Evolutionary conservation across 2,888 invertebrate species (phyloP).

Genomic region (Labia minor): DNA sequence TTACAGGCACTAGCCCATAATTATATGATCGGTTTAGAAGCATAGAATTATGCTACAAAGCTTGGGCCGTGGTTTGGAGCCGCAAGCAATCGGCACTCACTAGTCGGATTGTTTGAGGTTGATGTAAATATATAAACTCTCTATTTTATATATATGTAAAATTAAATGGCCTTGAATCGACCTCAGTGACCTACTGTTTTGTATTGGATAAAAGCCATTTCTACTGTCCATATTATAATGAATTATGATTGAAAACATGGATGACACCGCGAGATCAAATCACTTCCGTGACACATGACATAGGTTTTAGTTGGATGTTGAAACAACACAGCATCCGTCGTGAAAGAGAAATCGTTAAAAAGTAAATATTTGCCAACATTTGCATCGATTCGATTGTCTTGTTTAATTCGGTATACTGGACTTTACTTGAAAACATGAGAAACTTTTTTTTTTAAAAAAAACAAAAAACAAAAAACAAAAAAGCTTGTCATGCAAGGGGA

Average conservation of each 20-base stretch:
- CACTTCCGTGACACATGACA: slow-evolving; percentile 13
- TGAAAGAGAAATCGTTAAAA: slow-evolving; percentile 2
- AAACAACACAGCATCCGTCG: slow-evolving; percentile 7
- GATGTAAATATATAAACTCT: not conserved
- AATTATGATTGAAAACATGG: slow-evolving; percentile 2
- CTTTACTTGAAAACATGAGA: not conserved
- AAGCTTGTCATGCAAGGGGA: not conserved
- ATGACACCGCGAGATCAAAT: not conserved
- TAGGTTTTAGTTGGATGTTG: slow-evolving; percentile 3
- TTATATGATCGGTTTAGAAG: slow-evolving; percentile 13
- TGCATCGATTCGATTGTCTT: slow-evolving; percentile 8
- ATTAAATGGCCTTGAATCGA: slow-evolving; percentile 5
- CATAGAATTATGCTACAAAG: slow-evolving; percentile 1
- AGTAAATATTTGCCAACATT: not conserved
- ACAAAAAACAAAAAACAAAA: not conserved
- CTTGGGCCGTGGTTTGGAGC: slow-evolving; percentile 13
- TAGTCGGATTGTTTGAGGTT: slow-evolving; percentile 1
- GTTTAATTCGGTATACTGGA: slow-evolving; percentile 1
- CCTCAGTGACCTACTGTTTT: not conserved
- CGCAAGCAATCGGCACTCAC: not conserved
- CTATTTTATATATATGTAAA: not conserved
- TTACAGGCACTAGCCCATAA: slow-evolving; percentile 13
- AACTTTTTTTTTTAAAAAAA: not conserved
- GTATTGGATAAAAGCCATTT: not conserved
- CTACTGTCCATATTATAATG: not conserved